Evolutionary conservation across 2,113 vertebrate genomes (phyloP).

Genomic region (Sinocyclocheilus maitianheensis): DNA sequence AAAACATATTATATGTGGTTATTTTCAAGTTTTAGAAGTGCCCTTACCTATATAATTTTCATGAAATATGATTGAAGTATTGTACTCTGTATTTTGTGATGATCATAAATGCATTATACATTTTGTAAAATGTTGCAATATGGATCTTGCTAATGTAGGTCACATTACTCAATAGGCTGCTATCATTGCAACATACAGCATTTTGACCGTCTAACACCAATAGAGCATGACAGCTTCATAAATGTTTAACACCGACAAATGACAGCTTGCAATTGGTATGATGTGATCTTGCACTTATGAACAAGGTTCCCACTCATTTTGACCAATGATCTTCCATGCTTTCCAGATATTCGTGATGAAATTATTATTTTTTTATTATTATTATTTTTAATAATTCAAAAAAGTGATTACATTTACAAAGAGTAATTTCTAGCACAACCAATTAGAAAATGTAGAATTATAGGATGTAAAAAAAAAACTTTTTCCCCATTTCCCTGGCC

Average conservation of each 20-base stretch:
- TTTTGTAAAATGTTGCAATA: not conserved
- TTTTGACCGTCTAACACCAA: not conserved
- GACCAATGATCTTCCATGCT: not conserved
- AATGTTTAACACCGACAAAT: conserved; percentile 5
- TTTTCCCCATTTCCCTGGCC: too few species aligned
- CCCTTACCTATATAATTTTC: too few species aligned
- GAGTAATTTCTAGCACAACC: not conserved
- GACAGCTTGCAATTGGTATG: not conserved
- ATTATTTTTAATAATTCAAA: not conserved
- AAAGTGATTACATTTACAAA: not conserved
- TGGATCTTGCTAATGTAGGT: conserved; percentile 15
- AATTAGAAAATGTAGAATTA: not conserved
- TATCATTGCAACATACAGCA: conserved; percentile 10
- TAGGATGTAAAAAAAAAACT: too few species aligned
- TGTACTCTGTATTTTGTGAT: not conserved
- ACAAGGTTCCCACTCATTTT: not conserved
- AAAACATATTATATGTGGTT: not conserved
- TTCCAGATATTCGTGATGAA: not conserved
- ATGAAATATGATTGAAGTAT: too few species aligned
- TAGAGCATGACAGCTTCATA: conserved; percentile 5
- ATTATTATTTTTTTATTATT: too few species aligned
- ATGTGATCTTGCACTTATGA: not conserved
- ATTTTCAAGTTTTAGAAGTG: too few species aligned
- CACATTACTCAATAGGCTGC: conserved; percentile 33
- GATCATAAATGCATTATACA: not conserved